Evolutionary conservation across 2,797 vertebrate genomes (phyloP).

Genomic region (Mycteria americana): DNA sequence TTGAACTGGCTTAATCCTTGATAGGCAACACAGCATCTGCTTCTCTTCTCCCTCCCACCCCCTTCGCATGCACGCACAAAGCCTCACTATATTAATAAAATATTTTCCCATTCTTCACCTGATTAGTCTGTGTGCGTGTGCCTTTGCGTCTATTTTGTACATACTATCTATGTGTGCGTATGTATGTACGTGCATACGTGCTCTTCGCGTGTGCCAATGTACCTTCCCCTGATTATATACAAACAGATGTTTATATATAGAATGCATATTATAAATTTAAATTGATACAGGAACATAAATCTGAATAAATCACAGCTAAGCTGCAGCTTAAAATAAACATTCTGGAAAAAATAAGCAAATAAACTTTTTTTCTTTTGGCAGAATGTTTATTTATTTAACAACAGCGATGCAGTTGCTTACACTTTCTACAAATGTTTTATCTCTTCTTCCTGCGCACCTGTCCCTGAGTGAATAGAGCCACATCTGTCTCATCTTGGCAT

Average conservation of each 20-base stretch:
- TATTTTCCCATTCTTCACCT: neutral
- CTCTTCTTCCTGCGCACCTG: constrained; percentile 84
- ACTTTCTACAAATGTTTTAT: constrained; percentile 85
- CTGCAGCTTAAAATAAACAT: constrained; percentile 78
- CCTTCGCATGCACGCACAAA: neutral
- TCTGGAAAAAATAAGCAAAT: constrained; percentile 69
- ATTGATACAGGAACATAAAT: constrained; percentile 46
- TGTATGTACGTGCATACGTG: accelerated
- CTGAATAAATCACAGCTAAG: constrained; percentile 63
- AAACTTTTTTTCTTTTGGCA: constrained; percentile 76
- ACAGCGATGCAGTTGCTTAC: constrained; percentile 80
- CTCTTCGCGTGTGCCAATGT: neutral
- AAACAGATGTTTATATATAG: constrained; percentile 42
- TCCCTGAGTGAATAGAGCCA: constrained; percentile 83
- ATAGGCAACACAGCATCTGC: constrained; percentile 4
- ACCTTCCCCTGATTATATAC: neutral
- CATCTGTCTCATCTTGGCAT: constrained; percentile 87
- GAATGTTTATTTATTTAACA: constrained; percentile 83
- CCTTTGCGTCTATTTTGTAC: neutral
- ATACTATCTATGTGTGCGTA: neutral
- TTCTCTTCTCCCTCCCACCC: neutral
- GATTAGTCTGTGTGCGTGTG: neutral
- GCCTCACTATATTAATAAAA: neutral
- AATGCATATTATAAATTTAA: constrained; percentile 39
- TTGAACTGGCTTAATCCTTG: neutral